Conservation (phyloP, 1,140 invertebrate species). For the Cardiocondyla obscurior region DNA sequence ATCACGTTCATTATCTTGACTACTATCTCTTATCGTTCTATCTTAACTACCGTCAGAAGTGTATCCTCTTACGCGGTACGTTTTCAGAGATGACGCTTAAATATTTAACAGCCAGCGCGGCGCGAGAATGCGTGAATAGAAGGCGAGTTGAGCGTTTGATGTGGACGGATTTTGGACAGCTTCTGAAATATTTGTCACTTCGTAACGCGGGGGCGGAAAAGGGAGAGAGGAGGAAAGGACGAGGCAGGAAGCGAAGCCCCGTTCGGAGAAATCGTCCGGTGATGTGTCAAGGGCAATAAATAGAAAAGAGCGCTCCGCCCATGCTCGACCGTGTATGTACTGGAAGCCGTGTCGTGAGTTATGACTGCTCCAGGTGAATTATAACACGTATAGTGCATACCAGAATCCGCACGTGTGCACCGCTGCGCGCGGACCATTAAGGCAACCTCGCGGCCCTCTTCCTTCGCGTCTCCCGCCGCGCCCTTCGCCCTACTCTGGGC, state of each 20-base stretch:
- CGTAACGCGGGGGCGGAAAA: too few relatives aligned
- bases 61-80: conserved; percentile 16
- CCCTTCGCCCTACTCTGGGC: background rate
- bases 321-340: conserved; percentile 73
- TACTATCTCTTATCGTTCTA: conserved; percentile 21
- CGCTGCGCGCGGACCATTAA: conserved; percentile 46
- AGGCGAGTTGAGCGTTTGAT: too few relatives aligned
- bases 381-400: conserved; percentile 80
- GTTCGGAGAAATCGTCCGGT: conserved; percentile 16
- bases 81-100: conserved; percentile 10
- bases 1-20: conserved; percentile 18
- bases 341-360: conserved; percentile 80
- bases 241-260: background rate
- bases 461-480: background rate
- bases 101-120: background rate
- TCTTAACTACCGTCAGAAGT: conserved; percentile 12
- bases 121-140: background rate
- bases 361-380: conserved; percentile 79
- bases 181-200: background rate
- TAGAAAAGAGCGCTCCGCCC: conserved; percentile 76
- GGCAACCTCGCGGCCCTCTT: conserved; percentile 54
- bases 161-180: too few relatives aligned
- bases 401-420: conserved; percentile 65
- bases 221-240: too few relatives aligned
- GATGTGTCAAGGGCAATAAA: conserved; percentile 68